Conservation (phyloP, 2,888 invertebrate genomes). For the Xanthia icteritia region DNA sequence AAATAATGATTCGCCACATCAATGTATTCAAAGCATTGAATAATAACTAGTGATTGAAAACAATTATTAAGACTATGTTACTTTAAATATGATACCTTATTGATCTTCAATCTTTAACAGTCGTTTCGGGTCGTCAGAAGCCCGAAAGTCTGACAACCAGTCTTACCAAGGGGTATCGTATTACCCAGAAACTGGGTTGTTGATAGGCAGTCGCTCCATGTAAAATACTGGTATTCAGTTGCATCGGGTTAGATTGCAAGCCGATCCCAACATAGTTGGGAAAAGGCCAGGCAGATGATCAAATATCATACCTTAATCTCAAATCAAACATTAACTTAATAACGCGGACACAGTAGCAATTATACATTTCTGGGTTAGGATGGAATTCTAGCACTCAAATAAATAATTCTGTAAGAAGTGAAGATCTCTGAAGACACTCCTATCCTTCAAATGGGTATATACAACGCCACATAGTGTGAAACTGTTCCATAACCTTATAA, state of each 20-base stretch:
- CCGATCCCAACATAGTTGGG: too few species aligned
- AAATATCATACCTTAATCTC: too few species aligned
- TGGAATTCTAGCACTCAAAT: not conserved
- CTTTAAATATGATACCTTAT: too few species aligned
- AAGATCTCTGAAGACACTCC: not conserved
- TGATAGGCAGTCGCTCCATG: too few species aligned
- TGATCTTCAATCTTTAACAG: too few species aligned
- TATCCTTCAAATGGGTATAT: constrained; percentile 8
- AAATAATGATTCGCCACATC: not conserved
- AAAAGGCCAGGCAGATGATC: too few species aligned
- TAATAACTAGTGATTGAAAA: not conserved
- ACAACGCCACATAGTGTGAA: constrained; percentile 34
- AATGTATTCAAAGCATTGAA: constrained; percentile 5
- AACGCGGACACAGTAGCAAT: not conserved
- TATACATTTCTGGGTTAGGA: not conserved
- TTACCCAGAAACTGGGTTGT: too few species aligned
- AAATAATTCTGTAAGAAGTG: not conserved
- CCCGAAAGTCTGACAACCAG: too few species aligned
- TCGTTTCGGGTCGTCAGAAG: too few species aligned
- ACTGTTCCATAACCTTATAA: constrained; percentile 57
- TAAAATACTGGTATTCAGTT: too few species aligned
- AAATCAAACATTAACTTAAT: not conserved
- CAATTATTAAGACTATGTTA: not conserved
- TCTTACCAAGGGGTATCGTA: too few species aligned
- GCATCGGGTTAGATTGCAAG: too few species aligned